A percentile compares a stretch with the other conserved stretches of the same genome.
Evolutionary conservation across 2,797 vertebrate species (phyloP).

Genomic region (Leucoraja ocellata): DNA sequence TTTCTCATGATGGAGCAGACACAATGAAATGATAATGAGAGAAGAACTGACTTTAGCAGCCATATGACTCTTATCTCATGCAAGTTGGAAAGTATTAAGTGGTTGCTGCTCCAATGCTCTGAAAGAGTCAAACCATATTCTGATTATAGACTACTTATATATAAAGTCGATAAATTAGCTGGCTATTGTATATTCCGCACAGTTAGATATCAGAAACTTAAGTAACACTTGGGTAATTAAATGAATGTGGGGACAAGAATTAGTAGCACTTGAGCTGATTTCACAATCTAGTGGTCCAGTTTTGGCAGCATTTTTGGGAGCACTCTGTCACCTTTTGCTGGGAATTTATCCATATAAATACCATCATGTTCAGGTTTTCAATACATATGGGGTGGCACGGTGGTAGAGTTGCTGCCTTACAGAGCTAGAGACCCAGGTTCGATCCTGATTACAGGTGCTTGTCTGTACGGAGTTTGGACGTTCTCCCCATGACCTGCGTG

Average conservation of each 20-base stretch:
- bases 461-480: too few species aligned
- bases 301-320: too few species aligned
- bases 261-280: neutral
- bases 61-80: neutral
- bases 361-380: too few species aligned
- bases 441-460: too few species aligned
- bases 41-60: neutral
- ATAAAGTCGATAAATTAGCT: neutral
- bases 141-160: neutral
- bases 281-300: neutral
- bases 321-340: too few species aligned
- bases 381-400: too few species aligned
- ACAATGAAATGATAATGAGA: slow-evolving; percentile 28
- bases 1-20: slow-evolving; percentile 21
- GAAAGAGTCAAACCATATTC: neutral
- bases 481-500: too few species aligned
- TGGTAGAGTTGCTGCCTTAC: too few species aligned
- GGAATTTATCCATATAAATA: too few species aligned
- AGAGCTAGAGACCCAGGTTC: too few species aligned
- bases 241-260: neutral
- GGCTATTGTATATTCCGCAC: neutral
- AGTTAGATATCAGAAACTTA: neutral
- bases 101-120: neutral
- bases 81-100: neutral
- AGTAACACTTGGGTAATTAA: neutral